These are phyloP conservation scores for Bolinopsis microptera DNA, from an alignment of 37 sponge, comb jelly and placozoan species.

Conservation along the genomic window DNA sequence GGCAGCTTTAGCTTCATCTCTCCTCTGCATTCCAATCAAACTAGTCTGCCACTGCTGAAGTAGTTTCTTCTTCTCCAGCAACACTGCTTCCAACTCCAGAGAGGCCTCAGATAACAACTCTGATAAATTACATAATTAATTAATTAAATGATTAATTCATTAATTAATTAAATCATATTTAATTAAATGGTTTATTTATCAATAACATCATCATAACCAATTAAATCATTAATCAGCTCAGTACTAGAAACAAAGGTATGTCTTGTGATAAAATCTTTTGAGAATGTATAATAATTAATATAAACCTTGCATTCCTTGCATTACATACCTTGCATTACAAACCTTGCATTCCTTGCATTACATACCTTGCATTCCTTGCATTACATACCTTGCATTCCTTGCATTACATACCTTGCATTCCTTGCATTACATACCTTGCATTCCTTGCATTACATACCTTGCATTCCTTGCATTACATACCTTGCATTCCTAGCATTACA, in stretches of 20 bases:
- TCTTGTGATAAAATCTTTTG: neutral
- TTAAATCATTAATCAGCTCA: neutral
- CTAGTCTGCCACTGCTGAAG: slow-evolving; percentile 94
- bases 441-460: no score
- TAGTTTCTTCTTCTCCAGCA: slow-evolving; percentile 92
- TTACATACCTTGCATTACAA: no score
- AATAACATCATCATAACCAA: neutral
- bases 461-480: no score
- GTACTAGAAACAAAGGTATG: neutral
- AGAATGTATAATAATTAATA: neutral
- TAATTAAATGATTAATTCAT: no score
- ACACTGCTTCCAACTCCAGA: slow-evolving; percentile 74
- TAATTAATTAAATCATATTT: neutral
- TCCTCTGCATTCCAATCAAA: slow-evolving; percentile 89
- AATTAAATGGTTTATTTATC: neutral
- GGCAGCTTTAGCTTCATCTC: slow-evolving; percentile 95
- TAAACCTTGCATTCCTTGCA: no score
- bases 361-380: no score
- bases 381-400: no score
- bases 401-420: no score
- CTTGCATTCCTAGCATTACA: no score
- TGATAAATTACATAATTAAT: no score
- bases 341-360: no score
- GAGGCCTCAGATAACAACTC: slow-evolving; percentile 7
- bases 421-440: no score